A percentile compares a stretch with the other conserved stretches of the same genome.
Conservation (phyloP, 2,797 vertebrate genomes). For the Manis javanica region DNA sequence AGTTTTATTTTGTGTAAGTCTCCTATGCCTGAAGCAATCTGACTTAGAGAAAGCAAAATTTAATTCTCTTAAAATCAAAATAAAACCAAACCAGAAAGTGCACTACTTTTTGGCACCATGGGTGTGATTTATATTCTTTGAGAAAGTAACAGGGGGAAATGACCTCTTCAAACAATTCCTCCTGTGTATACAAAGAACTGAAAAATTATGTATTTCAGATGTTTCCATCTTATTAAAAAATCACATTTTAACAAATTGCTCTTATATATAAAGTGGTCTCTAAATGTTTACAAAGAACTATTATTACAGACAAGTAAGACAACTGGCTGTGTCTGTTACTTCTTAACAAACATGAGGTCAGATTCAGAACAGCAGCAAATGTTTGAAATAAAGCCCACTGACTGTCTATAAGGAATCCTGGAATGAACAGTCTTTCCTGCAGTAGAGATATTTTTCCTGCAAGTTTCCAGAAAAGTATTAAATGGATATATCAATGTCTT, state of each 20-base stretch:
- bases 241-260: background rate
- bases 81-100: background rate
- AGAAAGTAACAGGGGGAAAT: background rate
- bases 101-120: background rate
- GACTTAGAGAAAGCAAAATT: background rate
- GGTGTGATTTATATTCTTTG: background rate
- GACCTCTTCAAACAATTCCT: background rate
- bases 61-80: background rate
- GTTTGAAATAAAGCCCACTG: constrained; percentile 42
- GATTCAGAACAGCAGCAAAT: constrained; percentile 49
- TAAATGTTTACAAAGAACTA: constrained; percentile 9
- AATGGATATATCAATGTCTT: background rate
- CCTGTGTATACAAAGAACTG: background rate
- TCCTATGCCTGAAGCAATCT: background rate
- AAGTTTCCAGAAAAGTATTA: constrained; percentile 27
- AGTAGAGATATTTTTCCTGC: background rate
- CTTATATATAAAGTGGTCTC: background rate
- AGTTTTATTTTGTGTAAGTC: background rate
- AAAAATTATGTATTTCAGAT: background rate
- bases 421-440: background rate
- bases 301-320: background rate
- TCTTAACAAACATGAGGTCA: background rate
- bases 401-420: constrained; percentile 27
- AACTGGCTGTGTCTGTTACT: constrained; percentile 58
- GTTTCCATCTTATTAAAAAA: background rate